These are phyloP conservation scores for Mystacornis crossleyi DNA, from an alignment of 2,113 vertebrate genomes.

Conservation along the genomic window DNA sequence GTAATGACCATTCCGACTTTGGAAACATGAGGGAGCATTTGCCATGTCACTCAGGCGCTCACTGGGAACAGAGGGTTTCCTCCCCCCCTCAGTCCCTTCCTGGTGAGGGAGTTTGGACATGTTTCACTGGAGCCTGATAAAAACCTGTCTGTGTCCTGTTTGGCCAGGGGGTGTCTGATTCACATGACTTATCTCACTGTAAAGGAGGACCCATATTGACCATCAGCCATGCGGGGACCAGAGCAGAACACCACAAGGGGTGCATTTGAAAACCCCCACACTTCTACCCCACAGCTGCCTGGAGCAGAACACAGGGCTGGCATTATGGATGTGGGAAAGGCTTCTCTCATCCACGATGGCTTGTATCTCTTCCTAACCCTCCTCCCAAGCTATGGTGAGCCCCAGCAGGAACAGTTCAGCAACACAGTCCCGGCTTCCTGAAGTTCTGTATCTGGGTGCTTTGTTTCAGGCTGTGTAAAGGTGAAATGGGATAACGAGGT, in stretches of 20 bases:
- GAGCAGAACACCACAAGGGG: background rate
- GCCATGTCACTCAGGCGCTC: accelerated
- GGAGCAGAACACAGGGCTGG: background rate
- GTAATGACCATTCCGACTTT: background rate
- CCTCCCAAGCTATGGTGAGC: background rate
- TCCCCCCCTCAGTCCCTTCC: accelerated
- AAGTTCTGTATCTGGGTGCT: background rate
- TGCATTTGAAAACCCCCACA: accelerated
- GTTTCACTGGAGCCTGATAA: accelerated
- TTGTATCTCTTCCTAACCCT: background rate
- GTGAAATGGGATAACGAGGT: background rate
- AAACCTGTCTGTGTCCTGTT: background rate
- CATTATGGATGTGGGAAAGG: background rate
- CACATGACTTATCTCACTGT: background rate
- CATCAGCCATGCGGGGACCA: background rate
- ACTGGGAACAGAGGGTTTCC: background rate
- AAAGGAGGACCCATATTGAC: accelerated
- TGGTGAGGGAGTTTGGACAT: background rate
- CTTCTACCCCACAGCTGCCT: background rate
- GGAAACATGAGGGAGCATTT: background rate
- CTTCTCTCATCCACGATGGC: background rate
- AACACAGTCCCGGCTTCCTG: accelerated
- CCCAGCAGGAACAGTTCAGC: background rate
- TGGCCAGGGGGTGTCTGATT: background rate
- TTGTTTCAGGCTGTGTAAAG: background rate